phyloP scores from a whole-genome alignment of 2,113 vertebrate species.

The Sclerurus mexicanus region DNA sequence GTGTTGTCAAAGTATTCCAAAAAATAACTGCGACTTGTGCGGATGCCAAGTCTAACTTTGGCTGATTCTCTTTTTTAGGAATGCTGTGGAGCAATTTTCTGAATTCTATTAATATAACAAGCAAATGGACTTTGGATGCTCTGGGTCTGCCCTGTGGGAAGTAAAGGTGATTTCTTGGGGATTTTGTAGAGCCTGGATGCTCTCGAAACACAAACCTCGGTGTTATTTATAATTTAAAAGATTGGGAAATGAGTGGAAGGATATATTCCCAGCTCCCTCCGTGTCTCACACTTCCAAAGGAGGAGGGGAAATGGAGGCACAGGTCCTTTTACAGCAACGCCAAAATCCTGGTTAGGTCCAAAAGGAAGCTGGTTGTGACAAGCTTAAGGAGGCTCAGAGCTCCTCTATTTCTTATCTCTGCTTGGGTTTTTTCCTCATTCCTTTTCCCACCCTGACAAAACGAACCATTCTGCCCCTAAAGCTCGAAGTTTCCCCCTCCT shows the following conservation, averaged over 20 bases:
- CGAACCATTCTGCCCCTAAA: not conserved
- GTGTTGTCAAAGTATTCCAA: constrained; percentile 61
- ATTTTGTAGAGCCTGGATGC: not conserved
- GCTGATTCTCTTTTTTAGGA: constrained; percentile 51
- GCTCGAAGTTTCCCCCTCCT: not conserved
- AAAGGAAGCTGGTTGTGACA: not conserved
- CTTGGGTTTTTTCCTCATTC: not conserved
- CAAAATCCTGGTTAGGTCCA: not conserved
- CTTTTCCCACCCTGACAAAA: not conserved
- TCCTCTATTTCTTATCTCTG: not conserved
- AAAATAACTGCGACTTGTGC: constrained; percentile 52
- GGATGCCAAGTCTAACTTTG: constrained; percentile 53
- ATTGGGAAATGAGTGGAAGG: not conserved
- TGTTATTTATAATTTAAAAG: not conserved
- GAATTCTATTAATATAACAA: constrained; percentile 50
- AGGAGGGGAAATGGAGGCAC: not conserved
- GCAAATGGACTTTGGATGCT: not conserved
- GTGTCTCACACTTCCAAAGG: not conserved
- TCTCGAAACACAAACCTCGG: not conserved
- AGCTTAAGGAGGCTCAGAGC: not conserved
- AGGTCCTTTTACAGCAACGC: not conserved
- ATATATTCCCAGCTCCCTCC: not conserved
- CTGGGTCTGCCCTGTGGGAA: not conserved
- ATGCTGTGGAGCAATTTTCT: constrained; percentile 51
- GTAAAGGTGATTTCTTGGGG: constrained; percentile 14